Evolutionary conservation across 2,113 vertebrate species (phyloP), one percentile per base, ranked within the genome.

Genomic region (Macaca nemestrina): DNA sequence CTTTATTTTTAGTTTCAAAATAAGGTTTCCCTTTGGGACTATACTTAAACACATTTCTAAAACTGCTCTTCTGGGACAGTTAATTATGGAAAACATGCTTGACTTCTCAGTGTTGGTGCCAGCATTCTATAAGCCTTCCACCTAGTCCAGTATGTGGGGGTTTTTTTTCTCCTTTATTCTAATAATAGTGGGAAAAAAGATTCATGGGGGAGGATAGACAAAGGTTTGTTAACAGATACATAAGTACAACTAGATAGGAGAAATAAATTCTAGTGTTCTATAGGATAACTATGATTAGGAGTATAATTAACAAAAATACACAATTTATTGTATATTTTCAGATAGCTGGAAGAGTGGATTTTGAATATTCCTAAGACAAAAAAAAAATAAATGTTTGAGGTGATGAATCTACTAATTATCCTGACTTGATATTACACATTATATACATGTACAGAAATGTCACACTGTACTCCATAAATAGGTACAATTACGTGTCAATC

Each of bases 21-120:
- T n/a, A 95, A 93, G 32, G 20, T 85, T 88, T 93, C 82, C 81
- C 78, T 52, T 92, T 32, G 79, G 79, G 80, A 90, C 57, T 96
- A 5, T 64, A 76, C 79, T 94, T 91, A 90, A 96, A 90, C 43
- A 75, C 35, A 27, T 20, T 14, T 14, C 23, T 50, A 72, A 30
- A 94, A 43, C n/a, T 68, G 50, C 78, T 38, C 38, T 75, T 88
- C 52, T 57, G 64, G 79, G 50, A 32, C 88, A 59, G 88, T 75
- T 96, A 88, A 75, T 95, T 87, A 84, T 30, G 52, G 90, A 87
- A 70, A 92, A 93, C 59, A 73, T 85, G 84, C 23, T 97, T 84
- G 64, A 52, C 67, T 94, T 79, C 5, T 70, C 61, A 70, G 20
- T 40, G 10, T 43, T 50, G 79, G 68, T n/a, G 23, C 35, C 55